Evolutionary conservation across 1,140 invertebrate species (phyloP).

Genomic region (Asbolus verrucosus): DNA sequence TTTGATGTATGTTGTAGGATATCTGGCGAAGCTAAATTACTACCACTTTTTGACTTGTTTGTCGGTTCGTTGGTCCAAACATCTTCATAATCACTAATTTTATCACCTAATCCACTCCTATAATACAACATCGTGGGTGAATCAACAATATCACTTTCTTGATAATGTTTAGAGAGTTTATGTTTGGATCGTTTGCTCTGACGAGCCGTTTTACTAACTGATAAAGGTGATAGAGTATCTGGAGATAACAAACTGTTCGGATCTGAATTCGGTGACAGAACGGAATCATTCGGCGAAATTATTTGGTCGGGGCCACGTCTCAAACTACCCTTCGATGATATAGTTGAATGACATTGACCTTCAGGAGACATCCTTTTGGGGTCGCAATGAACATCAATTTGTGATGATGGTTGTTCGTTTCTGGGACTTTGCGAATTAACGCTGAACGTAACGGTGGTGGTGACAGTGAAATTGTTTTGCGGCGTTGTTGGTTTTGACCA

Average conservation of each 20-base stretch:
- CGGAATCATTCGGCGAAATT: slow-evolving; percentile 69
- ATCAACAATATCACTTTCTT: slow-evolving; percentile 87
- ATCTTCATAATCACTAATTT: slow-evolving; percentile 95
- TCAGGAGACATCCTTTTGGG: slow-evolving; percentile 68
- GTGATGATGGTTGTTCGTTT: slow-evolving; percentile 50
- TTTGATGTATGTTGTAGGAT: slow-evolving; percentile 63
- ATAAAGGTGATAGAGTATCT: slow-evolving; percentile 62
- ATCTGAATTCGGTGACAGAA: slow-evolving; percentile 69
- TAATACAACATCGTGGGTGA: slow-evolving; percentile 84
- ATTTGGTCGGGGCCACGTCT: slow-evolving; percentile 66
- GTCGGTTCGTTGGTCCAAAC: slow-evolving; percentile 83
- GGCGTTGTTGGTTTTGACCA: slow-evolving; percentile 77
- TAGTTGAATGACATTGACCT: slow-evolving; percentile 67
- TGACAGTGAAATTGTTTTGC: slow-evolving; percentile 82
- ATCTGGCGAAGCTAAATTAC: slow-evolving; percentile 60
- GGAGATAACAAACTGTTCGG: slow-evolving; percentile 68
- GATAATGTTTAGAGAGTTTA: slow-evolving; percentile 77
- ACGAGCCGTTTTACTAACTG: slow-evolving; percentile 57
- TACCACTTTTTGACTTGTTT: slow-evolving; percentile 61
- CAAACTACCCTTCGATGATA: slow-evolving; percentile 67
- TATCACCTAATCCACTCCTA: slow-evolving; percentile 87
- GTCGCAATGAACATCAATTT: slow-evolving; percentile 58
- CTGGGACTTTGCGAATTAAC: slow-evolving; percentile 71
- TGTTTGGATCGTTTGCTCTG: slow-evolving; percentile 65
- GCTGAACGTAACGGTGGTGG: slow-evolving; percentile 85